A percentile compares a stretch with the other conserved stretches of the same genome.
These are phyloP conservation scores for Channa striata DNA, from an alignment of 2,797 vertebrate genomes.

Conservation along the genomic window DNA sequence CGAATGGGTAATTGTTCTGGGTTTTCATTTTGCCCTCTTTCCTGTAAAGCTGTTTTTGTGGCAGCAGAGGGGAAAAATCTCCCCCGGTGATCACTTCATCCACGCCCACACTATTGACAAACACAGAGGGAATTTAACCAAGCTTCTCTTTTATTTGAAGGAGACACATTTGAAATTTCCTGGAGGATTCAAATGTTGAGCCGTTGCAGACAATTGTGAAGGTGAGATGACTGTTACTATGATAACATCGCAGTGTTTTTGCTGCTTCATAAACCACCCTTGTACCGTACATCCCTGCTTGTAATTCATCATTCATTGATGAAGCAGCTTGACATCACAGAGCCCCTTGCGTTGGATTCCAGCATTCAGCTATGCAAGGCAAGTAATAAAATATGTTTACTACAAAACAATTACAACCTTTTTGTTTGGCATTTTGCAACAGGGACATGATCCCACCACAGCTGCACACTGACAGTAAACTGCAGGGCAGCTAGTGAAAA, in stretches of 20 bases:
- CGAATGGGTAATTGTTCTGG: constrained; percentile 57
- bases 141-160: background rate
- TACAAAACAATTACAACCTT: no score
- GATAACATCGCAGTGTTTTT: no score
- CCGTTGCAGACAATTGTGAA: no score
- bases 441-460: background rate
- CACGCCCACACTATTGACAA: background rate
- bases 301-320: no score
- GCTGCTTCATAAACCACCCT: no score
- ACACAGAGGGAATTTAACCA: constrained; percentile 23
- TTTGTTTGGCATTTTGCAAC: background rate
- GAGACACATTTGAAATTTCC: constrained; percentile 1
- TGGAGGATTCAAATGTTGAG: no score
- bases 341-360: no score
- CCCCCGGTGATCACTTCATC: constrained; percentile 41
- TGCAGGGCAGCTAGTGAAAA: background rate
- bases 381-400: no score
- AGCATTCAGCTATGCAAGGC: no score
- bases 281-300: no score
- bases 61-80: constrained; percentile 13
- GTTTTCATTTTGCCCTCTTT: constrained; percentile 58
- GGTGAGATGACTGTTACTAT: no score
- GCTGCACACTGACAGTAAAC: background rate
- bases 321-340: no score
- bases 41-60: constrained; percentile 37